Evolutionary conservation across 2,113 vertebrate genomes (phyloP).

Genomic region (Hippocampus guttulatus): DNA sequence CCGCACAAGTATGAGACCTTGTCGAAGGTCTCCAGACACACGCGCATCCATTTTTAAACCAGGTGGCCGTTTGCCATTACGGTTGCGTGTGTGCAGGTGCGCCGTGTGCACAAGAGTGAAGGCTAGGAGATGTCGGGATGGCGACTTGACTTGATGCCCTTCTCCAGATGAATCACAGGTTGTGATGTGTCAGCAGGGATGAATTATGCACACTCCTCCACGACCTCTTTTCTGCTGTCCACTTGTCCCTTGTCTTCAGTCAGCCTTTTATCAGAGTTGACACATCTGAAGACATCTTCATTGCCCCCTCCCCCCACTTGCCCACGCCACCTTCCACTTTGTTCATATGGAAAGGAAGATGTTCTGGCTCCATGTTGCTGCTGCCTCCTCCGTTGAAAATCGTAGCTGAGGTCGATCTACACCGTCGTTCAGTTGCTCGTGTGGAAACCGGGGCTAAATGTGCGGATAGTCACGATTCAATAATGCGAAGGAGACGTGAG

Average conservation of each 20-base stretch:
- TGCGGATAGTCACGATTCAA: conserved; percentile 53
- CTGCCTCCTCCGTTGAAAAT: neutral
- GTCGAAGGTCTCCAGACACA: conserved; percentile 17
- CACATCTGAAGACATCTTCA: conserved; percentile 60
- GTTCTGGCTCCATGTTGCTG: neutral
- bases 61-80: conserved; percentile 22
- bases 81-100: conserved; percentile 10
- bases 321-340: conserved; percentile 9
- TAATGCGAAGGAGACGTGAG: conserved; percentile 31
- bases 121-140: conserved; percentile 45
- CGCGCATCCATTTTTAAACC: conserved; percentile 23
- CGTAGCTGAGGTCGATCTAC: neutral
- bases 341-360: conserved; percentile 32
- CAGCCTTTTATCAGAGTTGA: conserved; percentile 61
- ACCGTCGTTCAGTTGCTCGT: neutral
- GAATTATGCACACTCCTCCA: conserved; percentile 66
- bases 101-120: conserved; percentile 43
- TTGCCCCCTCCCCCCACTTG: conserved; percentile 7
- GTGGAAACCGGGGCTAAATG: conserved; percentile 30
- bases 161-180: conserved; percentile 70
- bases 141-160: conserved; percentile 69
- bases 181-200: conserved; percentile 71
- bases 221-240: conserved; percentile 47
- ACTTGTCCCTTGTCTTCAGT: conserved; percentile 58
- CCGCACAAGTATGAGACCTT: conserved; percentile 1